Evolutionary conservation across 2,797 vertebrate genomes (phyloP), one percentile per base, ranked within the genome.

Genomic region (Notolabrus celidotus): DNA sequence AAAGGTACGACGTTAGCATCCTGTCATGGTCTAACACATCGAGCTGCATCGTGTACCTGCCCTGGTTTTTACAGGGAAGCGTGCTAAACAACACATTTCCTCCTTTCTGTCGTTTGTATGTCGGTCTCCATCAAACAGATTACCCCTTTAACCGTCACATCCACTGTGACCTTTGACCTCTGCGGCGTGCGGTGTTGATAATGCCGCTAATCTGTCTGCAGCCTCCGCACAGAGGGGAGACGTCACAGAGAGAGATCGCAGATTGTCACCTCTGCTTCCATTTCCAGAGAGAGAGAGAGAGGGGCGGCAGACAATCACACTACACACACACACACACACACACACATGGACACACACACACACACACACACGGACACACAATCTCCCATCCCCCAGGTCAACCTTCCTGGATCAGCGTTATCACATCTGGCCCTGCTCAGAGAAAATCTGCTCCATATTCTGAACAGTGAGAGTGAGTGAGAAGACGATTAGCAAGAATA

Each of bases 371-470:
- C 27, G 51, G 29, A 70, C 47, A 39, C 60, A 61, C 63, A 19
- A 56, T 22, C 31, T 1, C 16, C 0, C 49, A 2, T 54, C 38
- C 65, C 25, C 23, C 19, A 39, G 75, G 69, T 74, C 74, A 61
- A 16, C 57, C 22, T 55, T 10, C 43, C 62, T 67, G 58, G 51
- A 70, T 70, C 83, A 70, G 51, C 52, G 54, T 74, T 63, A 67
- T 80, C 74, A 79, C 77, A 88, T 84, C 66, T 80, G 79, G 66
- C n/a, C 58, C 54, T 42, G 27, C 2, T n/a, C 23, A 22, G 39
- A 69, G 55, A 17, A 79, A 82, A 88, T 88, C 83, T 73, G 4
- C 5, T 79, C 64, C 81, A 84, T 82, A 80, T 88, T 84, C 52
- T 25, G 53, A 72, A 67, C 59, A 25, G 36, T 54, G 58, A 66